A percentile compares a stretch with the other conserved stretches of the same genome.
Evolutionary conservation across 2,113 vertebrate genomes (phyloP).

Genomic region (Telmatochromis sp.): DNA sequence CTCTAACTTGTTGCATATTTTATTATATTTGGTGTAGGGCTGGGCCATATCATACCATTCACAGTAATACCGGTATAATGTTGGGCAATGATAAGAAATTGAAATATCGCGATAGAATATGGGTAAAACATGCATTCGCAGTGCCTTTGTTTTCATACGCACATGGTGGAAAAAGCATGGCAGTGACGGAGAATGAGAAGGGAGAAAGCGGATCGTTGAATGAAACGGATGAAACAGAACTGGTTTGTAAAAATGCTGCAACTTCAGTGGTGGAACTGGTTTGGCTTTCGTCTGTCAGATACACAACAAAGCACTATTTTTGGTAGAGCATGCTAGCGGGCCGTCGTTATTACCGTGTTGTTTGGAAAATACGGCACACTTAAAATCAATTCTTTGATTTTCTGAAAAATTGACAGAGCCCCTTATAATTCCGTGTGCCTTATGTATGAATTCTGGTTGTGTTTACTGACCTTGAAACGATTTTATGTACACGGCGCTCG

Average conservation of each 20-base stretch:
- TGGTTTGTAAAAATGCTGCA: not conserved
- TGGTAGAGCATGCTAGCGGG: rapidly evolving
- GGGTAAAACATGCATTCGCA: not conserved
- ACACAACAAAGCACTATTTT: rapidly evolving
- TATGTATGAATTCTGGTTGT: rapidly evolving
- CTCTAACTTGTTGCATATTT: not conserved
- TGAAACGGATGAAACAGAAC: rapidly evolving
- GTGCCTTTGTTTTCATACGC: not conserved
- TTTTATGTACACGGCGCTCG: rapidly evolving
- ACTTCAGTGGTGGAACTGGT: not conserved
- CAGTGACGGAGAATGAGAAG: not conserved
- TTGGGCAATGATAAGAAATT: rapidly evolving
- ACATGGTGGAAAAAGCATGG: not conserved
- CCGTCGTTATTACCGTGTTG: rapidly evolving
- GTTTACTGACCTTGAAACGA: rapidly evolving
- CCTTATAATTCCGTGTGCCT: rapidly evolving
- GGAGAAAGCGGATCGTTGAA: rapidly evolving
- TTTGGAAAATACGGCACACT: rapidly evolving
- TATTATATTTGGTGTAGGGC: not conserved
- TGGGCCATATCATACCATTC: not conserved
- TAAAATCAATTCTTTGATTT: not conserved
- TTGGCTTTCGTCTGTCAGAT: rapidly evolving
- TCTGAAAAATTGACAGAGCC: rapidly evolving
- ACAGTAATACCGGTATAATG: not conserved
- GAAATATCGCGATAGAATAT: not conserved